Conservation (phyloP, 2,888 invertebrate genomes). For the Acanthococcus lagerstroemiae region DNA sequence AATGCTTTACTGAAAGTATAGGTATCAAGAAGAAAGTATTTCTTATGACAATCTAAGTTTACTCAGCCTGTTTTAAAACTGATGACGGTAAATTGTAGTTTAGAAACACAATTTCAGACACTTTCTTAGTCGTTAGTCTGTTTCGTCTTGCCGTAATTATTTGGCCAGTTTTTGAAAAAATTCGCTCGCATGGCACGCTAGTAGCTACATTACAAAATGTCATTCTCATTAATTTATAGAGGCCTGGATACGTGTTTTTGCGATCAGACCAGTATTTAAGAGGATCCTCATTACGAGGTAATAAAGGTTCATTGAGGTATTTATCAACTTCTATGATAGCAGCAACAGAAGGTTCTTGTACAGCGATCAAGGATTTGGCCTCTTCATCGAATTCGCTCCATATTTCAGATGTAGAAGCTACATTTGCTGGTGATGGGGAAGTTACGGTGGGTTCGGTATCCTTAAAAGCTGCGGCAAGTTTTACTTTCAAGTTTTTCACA, state of each 20-base stretch:
- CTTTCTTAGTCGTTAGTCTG: neutral
- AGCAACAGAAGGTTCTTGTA: neutral
- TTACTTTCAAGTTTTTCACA: neutral
- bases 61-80: too few species aligned
- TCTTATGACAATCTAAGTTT: too few species aligned
- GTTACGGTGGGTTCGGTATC: neutral
- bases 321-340: neutral
- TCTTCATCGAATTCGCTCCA: neutral
- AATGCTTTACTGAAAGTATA: too few species aligned
- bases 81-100: neutral
- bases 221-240: neutral
- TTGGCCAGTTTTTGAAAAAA: neutral
- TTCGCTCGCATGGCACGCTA: neutral
- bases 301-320: neutral
- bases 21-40: too few species aligned
- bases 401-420: neutral
- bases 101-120: neutral
- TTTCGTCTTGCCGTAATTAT: neutral
- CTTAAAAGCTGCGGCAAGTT: neutral
- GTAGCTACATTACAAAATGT: neutral
- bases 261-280: neutral
- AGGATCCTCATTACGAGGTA: neutral
- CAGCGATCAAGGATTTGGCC: neutral
- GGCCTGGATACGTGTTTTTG: neutral
- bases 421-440: neutral